These are phyloP conservation scores for Bufo bufo DNA, from an alignment of 2,113 vertebrate genomes.

Conservation along the genomic window DNA sequence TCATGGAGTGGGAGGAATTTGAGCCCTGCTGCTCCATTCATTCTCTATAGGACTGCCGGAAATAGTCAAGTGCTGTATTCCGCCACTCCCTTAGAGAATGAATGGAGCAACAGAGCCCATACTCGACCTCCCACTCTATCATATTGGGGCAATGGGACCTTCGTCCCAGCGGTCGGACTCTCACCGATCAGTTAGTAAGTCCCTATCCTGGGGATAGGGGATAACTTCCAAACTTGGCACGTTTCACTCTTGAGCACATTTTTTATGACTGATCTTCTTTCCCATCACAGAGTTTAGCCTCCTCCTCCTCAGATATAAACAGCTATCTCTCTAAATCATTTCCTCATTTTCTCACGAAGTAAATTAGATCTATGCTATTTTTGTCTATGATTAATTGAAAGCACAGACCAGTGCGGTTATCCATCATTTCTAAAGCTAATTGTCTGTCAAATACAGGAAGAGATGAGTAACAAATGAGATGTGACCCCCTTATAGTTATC, in stretches of 20 bases:
- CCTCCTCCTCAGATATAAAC: background rate
- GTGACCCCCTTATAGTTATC: background rate
- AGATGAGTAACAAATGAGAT: background rate
- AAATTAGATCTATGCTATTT: background rate
- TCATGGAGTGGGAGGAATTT: too few relatives aligned
- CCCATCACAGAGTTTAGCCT: background rate
- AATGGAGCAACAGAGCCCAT: too few relatives aligned
- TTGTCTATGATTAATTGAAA: background rate
- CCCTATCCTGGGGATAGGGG: too few relatives aligned
- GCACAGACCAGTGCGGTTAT: background rate
- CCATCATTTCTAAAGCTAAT: background rate
- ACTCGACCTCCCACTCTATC: too few relatives aligned
- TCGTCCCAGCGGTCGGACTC: too few relatives aligned
- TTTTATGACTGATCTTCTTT: background rate
- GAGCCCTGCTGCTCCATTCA: too few relatives aligned
- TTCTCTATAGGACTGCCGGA: too few relatives aligned
- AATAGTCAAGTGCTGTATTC: too few relatives aligned
- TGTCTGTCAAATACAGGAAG: background rate
- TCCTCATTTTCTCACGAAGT: background rate
- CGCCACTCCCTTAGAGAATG: too few relatives aligned
- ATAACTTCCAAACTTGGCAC: too few relatives aligned
- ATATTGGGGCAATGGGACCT: too few relatives aligned
- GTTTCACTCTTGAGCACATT: background rate
- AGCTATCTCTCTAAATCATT: background rate
- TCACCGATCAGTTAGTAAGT: too few relatives aligned